These are phyloP conservation scores for Prionace glauca DNA, from an alignment of 2,797 vertebrate species.

Conservation along the genomic window DNA sequence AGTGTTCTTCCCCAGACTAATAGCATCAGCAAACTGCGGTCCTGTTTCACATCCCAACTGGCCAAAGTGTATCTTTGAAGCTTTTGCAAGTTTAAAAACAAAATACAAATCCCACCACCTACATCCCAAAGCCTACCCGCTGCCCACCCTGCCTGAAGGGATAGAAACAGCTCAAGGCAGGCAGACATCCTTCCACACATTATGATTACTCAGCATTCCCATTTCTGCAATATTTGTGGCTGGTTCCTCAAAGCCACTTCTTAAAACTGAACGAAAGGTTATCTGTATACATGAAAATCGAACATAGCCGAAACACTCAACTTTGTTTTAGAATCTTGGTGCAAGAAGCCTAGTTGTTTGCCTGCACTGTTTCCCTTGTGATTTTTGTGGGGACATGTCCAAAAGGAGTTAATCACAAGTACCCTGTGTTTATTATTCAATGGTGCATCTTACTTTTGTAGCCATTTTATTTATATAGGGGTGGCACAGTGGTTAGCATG, in stretches of 20 bases:
- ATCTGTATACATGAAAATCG: too few relatives aligned
- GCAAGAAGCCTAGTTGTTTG: too few relatives aligned
- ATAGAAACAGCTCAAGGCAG: background rate
- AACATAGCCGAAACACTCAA: too few relatives aligned
- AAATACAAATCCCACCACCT: background rate
- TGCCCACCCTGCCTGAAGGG: background rate
- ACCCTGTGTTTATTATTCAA: too few relatives aligned
- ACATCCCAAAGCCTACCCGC: background rate
- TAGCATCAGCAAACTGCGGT: background rate
- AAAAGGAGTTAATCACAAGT: too few relatives aligned
- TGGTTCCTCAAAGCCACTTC: background rate
- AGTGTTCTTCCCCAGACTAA: background rate
- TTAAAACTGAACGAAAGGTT: background rate
- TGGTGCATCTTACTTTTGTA: too few relatives aligned
- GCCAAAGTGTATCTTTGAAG: background rate
- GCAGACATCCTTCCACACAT: background rate
- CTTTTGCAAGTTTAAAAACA: background rate
- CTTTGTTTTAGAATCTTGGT: too few relatives aligned
- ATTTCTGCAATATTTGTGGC: background rate
- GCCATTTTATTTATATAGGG: too few relatives aligned
- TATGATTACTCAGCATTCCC: background rate
- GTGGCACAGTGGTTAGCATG: too few relatives aligned
- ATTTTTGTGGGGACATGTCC: too few relatives aligned
- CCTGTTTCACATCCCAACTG: background rate
- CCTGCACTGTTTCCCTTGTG: too few relatives aligned